Base-by-base conservation (phyloP, 2,113 vertebrate species). In the Zosterops pallidus region DNA sequence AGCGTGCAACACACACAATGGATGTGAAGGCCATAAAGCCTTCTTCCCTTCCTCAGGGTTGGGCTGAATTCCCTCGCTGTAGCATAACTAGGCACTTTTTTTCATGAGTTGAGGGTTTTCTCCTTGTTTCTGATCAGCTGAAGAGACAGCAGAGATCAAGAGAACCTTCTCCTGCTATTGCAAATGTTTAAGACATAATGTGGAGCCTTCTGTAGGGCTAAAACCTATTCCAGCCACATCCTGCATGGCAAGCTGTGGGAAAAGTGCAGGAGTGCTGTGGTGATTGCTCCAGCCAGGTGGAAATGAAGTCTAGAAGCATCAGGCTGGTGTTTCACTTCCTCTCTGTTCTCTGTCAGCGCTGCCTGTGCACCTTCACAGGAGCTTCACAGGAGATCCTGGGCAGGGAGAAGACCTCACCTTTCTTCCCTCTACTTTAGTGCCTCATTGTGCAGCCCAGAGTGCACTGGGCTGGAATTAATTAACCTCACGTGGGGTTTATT, bases 71-170 rank as follows among this genome's bases (percentile, higher is more conserved):
- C 72, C 83, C 65, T 83, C 0, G 4, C 72, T 63, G 33, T 6
- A 67, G 91, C 60, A 44, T 55, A 56, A 39, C 53, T 41, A 84
- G 94, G 94, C 95, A 89, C 91, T 86, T 95, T 9, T 9, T 25
- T 59, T 50, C 26, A 60, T 0, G 1, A 5, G 4, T 52, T 12
- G 5, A 80, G 49, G 33, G 23, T 49, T 84, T 86, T 63, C 69
- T 83, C 44, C 59, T 52, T 82, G 26, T 74, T 86, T 57, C 83
- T 75, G 65, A 67, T 55, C 17, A 52, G 35, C 26, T 83, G 69
- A 67, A 75, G 39, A 70, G 29, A 46, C 14, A 44, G 67, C 59
- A 62, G 39, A 60, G 76, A 56, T 56, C 11, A 29, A 67, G 57
- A 80, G 44, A 31, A 16, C 4, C 0, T 60, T 59, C 9, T 46